These are phyloP conservation scores for Speoplatyrhinus poulsoni DNA, from an alignment of 2,113 vertebrate genomes.

Conservation along the genomic window DNA sequence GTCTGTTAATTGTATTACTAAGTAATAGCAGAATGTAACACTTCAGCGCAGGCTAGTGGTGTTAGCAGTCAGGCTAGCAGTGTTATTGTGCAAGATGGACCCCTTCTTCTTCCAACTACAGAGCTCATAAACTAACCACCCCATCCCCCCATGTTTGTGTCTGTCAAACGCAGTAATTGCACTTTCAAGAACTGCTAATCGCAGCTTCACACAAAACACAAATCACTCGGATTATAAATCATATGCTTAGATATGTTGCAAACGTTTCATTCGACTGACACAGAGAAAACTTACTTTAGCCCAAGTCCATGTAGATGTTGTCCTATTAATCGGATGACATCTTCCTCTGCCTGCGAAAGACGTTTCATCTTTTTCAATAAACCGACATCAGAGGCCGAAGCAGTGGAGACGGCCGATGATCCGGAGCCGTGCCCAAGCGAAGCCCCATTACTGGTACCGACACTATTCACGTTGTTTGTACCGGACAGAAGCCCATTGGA, in stretches of 20 bases:
- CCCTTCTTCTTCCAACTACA: constrained; percentile 69
- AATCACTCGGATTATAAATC: not conserved
- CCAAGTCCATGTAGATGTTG: constrained; percentile 97
- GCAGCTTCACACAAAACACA: constrained; percentile 20
- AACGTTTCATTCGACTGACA: constrained; percentile 44
- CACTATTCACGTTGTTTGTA: constrained; percentile 79
- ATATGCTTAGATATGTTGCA: not conserved
- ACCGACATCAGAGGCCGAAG: constrained; percentile 80
- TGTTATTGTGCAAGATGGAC: constrained; percentile 82
- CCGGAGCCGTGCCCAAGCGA: constrained; percentile 68
- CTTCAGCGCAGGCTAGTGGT: constrained; percentile 47
- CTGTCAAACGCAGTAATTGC: constrained; percentile 60
- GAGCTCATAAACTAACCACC: constrained; percentile 67
- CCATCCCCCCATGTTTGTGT: constrained; percentile 78
- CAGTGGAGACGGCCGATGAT: constrained; percentile 65
- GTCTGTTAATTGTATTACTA: constrained; percentile 1
- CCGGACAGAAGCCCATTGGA: constrained; percentile 88
- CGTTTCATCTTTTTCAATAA: constrained; percentile 94
- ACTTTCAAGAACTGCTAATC: constrained; percentile 39
- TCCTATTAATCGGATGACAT: constrained; percentile 97
- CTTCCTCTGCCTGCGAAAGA: constrained; percentile 94
- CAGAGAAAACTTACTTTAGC: constrained; percentile 89
- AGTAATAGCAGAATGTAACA: constrained; percentile 33
- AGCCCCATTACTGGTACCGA: constrained; percentile 85
- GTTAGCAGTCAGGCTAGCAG: constrained; percentile 53